A percentile compares a stretch with the other conserved stretches of the same genome.
Conservation (phyloP, 2,888 invertebrate genomes). For the Thelaira solivaga region DNA sequence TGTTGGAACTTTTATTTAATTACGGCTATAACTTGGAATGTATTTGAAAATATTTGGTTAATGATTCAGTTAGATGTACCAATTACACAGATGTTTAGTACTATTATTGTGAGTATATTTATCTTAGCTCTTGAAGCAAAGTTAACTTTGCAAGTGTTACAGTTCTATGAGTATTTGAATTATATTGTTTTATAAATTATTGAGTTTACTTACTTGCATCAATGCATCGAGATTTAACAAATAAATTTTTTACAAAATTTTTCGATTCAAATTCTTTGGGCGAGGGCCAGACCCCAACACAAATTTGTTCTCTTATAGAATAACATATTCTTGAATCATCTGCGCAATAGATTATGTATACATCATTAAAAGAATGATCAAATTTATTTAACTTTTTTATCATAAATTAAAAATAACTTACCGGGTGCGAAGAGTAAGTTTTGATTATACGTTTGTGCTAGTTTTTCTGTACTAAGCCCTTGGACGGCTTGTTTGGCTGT, state of each 20-base stretch:
- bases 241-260: conserved; percentile 86
- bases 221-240: conserved; percentile 91
- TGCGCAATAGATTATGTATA: too few relatives aligned
- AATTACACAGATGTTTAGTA: conserved; percentile 60
- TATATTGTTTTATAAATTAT: conserved; percentile 30
- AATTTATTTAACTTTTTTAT: background rate
- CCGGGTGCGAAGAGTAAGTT: conserved; percentile 85
- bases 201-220: conserved; percentile 81
- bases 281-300: conserved; percentile 89
- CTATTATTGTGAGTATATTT: conserved; percentile 65
- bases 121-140: conserved; percentile 65
- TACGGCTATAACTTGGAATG: conserved; percentile 64
- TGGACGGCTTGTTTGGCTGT: conserved; percentile 61
- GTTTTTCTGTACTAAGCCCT: conserved; percentile 66
- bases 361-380: background rate
- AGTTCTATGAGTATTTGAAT: conserved; percentile 67
- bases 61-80: conserved; percentile 64
- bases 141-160: conserved; percentile 66
- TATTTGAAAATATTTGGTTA: conserved; percentile 65
- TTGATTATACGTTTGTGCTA: conserved; percentile 82
- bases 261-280: conserved; percentile 86
- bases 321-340: conserved; percentile 90
- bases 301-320: conserved; percentile 94
- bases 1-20: conserved; percentile 68
- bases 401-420: conserved; percentile 70